Conservation (phyloP, 2,113 vertebrate species). For the Neodon shergylaensis region DNA sequence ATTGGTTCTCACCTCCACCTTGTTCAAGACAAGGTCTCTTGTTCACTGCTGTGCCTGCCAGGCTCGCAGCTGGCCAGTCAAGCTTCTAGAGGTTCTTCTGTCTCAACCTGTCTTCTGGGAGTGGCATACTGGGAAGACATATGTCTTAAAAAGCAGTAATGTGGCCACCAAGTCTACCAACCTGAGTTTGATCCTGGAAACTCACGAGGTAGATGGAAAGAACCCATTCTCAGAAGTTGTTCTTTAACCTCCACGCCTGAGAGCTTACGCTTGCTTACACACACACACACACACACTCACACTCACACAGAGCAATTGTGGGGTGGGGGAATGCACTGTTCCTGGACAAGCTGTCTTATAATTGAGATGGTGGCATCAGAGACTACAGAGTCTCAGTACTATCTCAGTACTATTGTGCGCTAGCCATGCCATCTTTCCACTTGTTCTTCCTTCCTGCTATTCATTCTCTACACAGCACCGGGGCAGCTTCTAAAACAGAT, state of each 20-base stretch:
- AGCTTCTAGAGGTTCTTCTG: background rate
- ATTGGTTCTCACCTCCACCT: background rate
- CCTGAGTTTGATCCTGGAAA: background rate
- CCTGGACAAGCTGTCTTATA: background rate
- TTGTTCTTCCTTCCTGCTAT: background rate
- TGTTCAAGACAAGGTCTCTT: background rate
- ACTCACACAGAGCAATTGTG: background rate
- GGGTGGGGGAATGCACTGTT: background rate
- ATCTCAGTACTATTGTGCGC: too few relatives aligned
- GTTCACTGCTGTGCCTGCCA: background rate
- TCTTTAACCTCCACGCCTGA: background rate
- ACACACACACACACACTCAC: background rate
- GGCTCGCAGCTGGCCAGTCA: background rate
- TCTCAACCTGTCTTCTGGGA: background rate
- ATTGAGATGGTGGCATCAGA: background rate
- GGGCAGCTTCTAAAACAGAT: background rate
- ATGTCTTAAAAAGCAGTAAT: background rate
- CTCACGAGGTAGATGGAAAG: background rate
- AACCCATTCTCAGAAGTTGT: background rate
- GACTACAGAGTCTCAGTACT: background rate
- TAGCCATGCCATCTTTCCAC: background rate
- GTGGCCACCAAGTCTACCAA: background rate
- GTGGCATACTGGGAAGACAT: background rate
- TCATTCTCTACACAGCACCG: background rate
- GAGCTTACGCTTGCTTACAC: background rate